Evolutionary conservation across 2,113 vertebrate species (phyloP).

Genomic region (Actinemys pallida): DNA sequence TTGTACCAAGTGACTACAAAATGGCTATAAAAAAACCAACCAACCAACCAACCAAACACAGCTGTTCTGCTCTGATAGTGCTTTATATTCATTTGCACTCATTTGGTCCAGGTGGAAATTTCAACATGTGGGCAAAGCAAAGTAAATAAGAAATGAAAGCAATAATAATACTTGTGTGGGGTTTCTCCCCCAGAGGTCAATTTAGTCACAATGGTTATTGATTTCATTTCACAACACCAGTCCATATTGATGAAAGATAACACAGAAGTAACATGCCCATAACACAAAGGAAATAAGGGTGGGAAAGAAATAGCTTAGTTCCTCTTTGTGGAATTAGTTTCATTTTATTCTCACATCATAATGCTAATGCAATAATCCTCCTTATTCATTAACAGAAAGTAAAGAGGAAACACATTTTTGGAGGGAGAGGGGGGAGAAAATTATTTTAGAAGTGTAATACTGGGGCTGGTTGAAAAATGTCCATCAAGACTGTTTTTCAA

Average conservation of each 20-base stretch:
- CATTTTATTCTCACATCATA: background rate
- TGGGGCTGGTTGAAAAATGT: background rate
- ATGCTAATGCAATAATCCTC: background rate
- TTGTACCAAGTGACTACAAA: background rate
- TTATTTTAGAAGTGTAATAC: background rate
- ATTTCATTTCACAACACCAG: constrained; percentile 31
- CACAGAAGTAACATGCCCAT: background rate
- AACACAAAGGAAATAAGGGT: background rate
- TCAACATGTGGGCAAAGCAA: background rate
- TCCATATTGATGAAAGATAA: background rate
- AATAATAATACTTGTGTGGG: background rate
- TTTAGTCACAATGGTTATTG: constrained; percentile 23
- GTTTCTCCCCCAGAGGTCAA: background rate
- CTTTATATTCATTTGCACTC: background rate
- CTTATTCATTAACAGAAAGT: background rate
- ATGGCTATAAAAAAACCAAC: background rate
- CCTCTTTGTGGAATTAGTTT: background rate
- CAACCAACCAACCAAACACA: background rate
- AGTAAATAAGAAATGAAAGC: constrained; percentile 30
- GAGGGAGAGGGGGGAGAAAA: background rate
- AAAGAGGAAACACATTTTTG: background rate
- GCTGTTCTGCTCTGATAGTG: background rate
- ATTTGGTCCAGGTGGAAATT: background rate
- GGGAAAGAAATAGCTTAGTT: background rate
- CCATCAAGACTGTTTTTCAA: background rate